Evolutionary conservation across 2,888 invertebrate genomes (phyloP), one percentile per base, ranked within the genome.

Genomic region (Xestia ashworthii): DNA sequence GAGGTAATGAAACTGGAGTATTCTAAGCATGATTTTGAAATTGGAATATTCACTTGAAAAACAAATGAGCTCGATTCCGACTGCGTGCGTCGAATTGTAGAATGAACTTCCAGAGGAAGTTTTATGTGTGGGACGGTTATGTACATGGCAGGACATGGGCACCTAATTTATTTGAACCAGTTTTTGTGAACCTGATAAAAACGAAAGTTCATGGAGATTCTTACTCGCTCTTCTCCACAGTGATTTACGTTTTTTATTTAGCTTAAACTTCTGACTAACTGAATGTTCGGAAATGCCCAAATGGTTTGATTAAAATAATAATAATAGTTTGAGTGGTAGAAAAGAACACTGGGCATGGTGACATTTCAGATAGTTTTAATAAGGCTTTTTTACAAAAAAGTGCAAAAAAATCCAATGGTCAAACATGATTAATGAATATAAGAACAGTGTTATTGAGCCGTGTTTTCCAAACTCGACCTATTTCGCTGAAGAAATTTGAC

Each of bases 401-500:
- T 2, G 1, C 38, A 9, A n/a, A 6, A 74, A 74, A 58, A 32
- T 12, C 25, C 5, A 32, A n/a, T 44, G 19, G 5, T 3, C 1
- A 62, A 70, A 67, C 14, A 55, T 68, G 73, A 67, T 68, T 72
- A 72, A 83, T 78, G 50, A 71, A 64, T 9, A 41, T 53, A 14
- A 64, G 25, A 74, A 46, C 50, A 41, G 9, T 65, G 58, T 62
- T 69, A 65, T 60, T 32, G 12, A 71, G 14, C 65, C 48, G 9
- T 19, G 74, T 67, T 69, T 73, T 19, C n/a, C 1, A 53, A 76
- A 80, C 44, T 64, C 32, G 62, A 67, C 38, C 65, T 71, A 58
- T 58, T 72, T 73, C 14, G 1, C 1, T 5, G n/a, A 82, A 41
- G 58, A 58, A 84, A 80, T 65, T 58, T 75, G 69, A 84, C 22